Evolutionary conservation across 2,888 invertebrate species (phyloP).

Genomic region (Melanargia galathea): DNA sequence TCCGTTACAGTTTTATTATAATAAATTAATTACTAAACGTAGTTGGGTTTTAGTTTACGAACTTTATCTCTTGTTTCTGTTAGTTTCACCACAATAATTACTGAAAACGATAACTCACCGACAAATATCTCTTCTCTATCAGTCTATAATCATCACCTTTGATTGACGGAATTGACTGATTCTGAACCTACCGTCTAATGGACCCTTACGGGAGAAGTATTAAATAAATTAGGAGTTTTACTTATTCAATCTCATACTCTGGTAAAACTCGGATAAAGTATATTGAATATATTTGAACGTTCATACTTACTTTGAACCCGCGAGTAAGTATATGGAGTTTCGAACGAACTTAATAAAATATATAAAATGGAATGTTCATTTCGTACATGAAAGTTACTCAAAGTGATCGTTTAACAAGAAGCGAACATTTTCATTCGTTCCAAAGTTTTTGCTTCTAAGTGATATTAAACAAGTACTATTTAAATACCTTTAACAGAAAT

Average conservation of each 20-base stretch:
- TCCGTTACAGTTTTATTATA: too few species aligned
- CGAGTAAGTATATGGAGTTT: constrained; percentile 18
- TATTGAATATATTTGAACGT: constrained; percentile 19
- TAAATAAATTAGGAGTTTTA: background rate
- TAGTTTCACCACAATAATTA: too few species aligned
- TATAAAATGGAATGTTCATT: constrained; percentile 24
- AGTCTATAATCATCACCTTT: too few species aligned
- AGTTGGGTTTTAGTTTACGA: too few species aligned
- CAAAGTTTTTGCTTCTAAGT: constrained; percentile 9
- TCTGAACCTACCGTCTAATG: too few species aligned
- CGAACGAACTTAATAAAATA: constrained; percentile 20
- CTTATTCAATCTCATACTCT: constrained; percentile 15
- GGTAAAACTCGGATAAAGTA: constrained; percentile 1
- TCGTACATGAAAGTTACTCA: constrained; percentile 24
- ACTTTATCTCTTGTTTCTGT: too few species aligned
- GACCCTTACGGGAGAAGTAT: background rate
- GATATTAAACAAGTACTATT: background rate
- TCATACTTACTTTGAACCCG: constrained; percentile 15
- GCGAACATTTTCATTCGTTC: constrained; percentile 24
- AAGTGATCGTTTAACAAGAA: constrained; percentile 23
- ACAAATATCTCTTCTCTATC: too few species aligned
- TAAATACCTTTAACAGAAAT: background rate
- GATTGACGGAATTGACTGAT: too few species aligned
- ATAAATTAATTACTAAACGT: too few species aligned
- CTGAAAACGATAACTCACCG: too few species aligned